Percentiles rank a stretch among this genome's conserved stretches.
phyloP scores from a whole-genome alignment of 2,797 vertebrate species.

The Gymnothorax javanicus region DNA sequence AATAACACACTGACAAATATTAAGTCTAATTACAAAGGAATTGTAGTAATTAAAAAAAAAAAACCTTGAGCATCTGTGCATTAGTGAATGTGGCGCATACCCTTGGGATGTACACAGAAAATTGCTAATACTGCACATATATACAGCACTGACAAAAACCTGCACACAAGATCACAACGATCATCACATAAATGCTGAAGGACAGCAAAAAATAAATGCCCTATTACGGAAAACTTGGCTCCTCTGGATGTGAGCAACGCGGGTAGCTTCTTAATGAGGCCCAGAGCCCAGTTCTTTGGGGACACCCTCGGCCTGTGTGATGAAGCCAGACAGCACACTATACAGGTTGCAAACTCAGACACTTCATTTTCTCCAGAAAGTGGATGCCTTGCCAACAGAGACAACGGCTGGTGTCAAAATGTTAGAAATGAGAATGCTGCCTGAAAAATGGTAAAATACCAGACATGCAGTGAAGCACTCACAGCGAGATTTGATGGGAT shows the following conservation, averaged over 20 bases:
- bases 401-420: background rate
- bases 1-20: background rate
- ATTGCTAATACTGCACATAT: background rate
- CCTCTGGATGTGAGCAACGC: background rate
- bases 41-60: background rate
- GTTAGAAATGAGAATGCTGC: background rate
- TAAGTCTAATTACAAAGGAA: background rate
- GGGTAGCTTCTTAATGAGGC: background rate
- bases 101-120: background rate
- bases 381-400: conserved; percentile 12
- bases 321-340: background rate
- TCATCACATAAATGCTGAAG: conserved; percentile 5
- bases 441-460: background rate
- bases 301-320: background rate
- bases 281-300: background rate
- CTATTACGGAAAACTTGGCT: conserved; percentile 3
- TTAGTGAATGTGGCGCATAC: background rate
- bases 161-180: background rate
- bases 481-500: background rate
- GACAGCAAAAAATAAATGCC: background rate
- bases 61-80: background rate
- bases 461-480: background rate
- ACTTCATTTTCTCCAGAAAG: background rate
- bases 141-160: conserved; percentile 1
- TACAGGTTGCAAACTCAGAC: conserved; percentile 7